phyloP scores from a whole-genome alignment of 92 coral and sea anemone genomes.

The Paragorgia papillata region DNA sequence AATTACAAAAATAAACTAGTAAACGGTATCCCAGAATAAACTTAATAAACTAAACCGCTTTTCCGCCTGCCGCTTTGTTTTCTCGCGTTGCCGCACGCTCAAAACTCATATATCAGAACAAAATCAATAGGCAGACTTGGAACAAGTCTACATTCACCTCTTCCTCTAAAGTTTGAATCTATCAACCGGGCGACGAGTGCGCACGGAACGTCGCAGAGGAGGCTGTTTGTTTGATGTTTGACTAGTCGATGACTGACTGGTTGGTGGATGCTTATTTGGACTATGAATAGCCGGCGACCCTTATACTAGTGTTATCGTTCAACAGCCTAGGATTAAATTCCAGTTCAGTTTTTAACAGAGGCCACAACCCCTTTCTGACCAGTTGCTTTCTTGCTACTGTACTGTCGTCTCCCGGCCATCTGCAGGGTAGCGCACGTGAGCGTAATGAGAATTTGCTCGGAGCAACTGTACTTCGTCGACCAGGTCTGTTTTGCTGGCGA shows the following conservation, averaged over 20 bases:
- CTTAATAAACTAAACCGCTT: too few species aligned
- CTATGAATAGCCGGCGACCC: neutral
- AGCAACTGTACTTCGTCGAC: slow-evolving; percentile 41
- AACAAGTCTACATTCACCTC: slow-evolving; percentile 50
- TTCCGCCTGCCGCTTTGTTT: too few species aligned
- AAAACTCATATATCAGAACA: too few species aligned
- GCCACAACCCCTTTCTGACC: neutral
- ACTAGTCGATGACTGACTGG: neutral
- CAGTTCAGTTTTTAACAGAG: neutral
- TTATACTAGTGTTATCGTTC: neutral
- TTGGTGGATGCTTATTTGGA: neutral
- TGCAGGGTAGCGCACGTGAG: slow-evolving; percentile 32
- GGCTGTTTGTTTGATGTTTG: neutral
- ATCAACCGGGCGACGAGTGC: slow-evolving; percentile 43
- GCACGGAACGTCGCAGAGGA: slow-evolving; percentile 35
- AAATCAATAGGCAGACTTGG: too few species aligned
- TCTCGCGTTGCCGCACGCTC: too few species aligned
- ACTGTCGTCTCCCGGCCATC: slow-evolving; percentile 64
- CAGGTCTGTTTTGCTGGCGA: slow-evolving; percentile 36
- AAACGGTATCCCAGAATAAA: too few species aligned
- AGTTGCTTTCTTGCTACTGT: slow-evolving; percentile 26
- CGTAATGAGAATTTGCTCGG: slow-evolving; percentile 31
- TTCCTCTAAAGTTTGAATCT: slow-evolving; percentile 31
- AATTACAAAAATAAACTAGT: too few species aligned
- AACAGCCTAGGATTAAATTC: neutral